Evolutionary conservation across 2,888 invertebrate species (phyloP).

Genomic region (Caradrina clavipalpis): DNA sequence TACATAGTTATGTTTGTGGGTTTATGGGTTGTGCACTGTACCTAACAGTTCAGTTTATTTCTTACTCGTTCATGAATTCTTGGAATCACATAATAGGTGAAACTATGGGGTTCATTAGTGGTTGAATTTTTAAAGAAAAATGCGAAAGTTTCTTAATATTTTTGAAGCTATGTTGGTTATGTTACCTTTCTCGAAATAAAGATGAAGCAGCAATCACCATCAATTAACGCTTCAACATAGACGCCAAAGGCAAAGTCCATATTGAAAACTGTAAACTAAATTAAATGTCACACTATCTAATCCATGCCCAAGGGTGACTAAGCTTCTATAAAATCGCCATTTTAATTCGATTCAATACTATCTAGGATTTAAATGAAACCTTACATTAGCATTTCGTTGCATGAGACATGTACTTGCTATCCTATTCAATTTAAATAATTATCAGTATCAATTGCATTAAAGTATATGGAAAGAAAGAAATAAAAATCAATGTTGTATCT

Average conservation of each 20-base stretch:
- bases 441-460: conserved; percentile 79
- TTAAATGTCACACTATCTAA: conserved; percentile 58
- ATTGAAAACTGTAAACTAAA: conserved; percentile 46
- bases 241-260: conserved; percentile 20
- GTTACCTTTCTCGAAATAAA: conserved; percentile 7
- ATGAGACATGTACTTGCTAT: conserved; percentile 69
- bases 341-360: conserved; percentile 60
- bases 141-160: not conserved
- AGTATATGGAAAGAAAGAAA: conserved; percentile 67
- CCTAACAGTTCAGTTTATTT: conserved; percentile 9
- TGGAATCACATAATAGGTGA: not conserved
- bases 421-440: conserved; percentile 79
- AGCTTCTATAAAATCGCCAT: conserved; percentile 62
- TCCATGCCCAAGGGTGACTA: conserved; percentile 58
- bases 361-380: conserved; percentile 63
- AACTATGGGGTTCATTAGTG: not conserved
- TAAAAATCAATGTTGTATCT: conserved; percentile 71
- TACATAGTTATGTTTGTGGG: conserved; percentile 38
- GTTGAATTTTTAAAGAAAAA: too few relatives aligned
- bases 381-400: conserved; percentile 63
- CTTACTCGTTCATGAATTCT: conserved; percentile 7
- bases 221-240: conserved; percentile 14
- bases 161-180: not conserved
- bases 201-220: conserved; percentile 17
- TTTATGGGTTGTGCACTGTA: conserved; percentile 8